These are phyloP conservation scores for Lonchura striata DNA, from an alignment of 2,113 vertebrate genomes.

Conservation along the genomic window DNA sequence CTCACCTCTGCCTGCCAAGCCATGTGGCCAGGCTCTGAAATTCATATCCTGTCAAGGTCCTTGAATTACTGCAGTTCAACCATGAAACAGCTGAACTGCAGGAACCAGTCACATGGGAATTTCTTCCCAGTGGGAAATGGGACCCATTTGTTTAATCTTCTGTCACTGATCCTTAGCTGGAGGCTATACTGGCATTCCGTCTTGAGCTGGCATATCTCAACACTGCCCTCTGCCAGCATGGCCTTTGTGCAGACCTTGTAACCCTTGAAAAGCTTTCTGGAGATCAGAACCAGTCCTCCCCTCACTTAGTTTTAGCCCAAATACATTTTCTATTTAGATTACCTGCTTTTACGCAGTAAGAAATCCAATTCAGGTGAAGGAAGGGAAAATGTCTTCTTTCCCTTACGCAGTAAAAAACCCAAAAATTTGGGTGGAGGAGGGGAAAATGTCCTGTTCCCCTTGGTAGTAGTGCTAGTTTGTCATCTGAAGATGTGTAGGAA, in stretches of 20 bases:
- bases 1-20: neutral
- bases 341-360: neutral
- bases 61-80: neutral
- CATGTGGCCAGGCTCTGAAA: neutral
- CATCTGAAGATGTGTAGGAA: neutral
- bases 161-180: neutral
- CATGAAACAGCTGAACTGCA: neutral
- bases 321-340: neutral
- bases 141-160: neutral
- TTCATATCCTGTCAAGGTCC: neutral
- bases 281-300: neutral
- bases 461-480: neutral
- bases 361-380: neutral
- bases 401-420: fast-evolving
- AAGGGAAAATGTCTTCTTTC: neutral
- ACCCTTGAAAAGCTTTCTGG: neutral
- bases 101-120: neutral
- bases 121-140: neutral
- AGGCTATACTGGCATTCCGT: neutral
- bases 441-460: neutral
- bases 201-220: neutral
- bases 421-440: neutral
- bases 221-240: fast-evolving
- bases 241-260: fast-evolving
- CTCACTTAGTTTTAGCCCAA: neutral